Percentiles rank a stretch among this genome's conserved stretches.
phyloP scores from a whole-genome alignment of 2,797 vertebrate species.

The Pseudocheirus occidentalis region DNA sequence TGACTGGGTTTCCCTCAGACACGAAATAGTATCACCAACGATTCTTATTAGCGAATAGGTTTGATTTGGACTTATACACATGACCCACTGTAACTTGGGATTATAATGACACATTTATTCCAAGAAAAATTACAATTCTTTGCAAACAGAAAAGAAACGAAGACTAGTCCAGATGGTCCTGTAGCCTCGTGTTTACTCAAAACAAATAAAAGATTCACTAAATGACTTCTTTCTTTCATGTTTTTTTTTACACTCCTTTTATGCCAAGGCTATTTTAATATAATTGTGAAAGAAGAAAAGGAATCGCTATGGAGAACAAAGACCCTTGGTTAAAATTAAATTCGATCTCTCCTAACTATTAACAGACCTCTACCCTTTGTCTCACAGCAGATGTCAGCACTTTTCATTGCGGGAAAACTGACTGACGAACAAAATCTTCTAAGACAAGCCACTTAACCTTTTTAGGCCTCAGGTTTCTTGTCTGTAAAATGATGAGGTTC shows the following conservation, averaged over 20 bases:
- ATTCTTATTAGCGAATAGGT: not conserved
- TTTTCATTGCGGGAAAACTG: not conserved
- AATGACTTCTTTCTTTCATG: constrained; percentile 48
- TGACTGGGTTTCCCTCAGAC: not conserved
- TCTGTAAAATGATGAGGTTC: not conserved
- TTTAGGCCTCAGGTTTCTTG: constrained; percentile 10
- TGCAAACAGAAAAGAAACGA: constrained; percentile 49
- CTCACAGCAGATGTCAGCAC: not conserved
- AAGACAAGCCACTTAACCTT: not conserved
- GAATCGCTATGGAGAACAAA: constrained; percentile 46
- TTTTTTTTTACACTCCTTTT: constrained; percentile 48
- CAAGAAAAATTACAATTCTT: constrained; percentile 6
- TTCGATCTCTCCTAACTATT: constrained; percentile 17
- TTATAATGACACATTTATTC: not conserved
- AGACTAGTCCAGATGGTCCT: constrained; percentile 9
- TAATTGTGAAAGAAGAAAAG: constrained; percentile 39
- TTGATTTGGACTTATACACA: constrained; percentile 37
- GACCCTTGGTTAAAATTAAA: constrained; percentile 54
- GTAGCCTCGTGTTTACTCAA: constrained; percentile 39
- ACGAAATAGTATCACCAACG: constrained; percentile 20
- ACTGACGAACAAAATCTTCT: not conserved
- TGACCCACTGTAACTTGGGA: not conserved
- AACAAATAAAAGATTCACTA: constrained; percentile 51
- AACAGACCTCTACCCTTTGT: constrained; percentile 12
- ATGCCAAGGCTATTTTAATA: constrained; percentile 47